These are phyloP conservation scores for Lordiphosa collinella DNA, from an alignment of 1,140 invertebrate species.

Conservation along the genomic window DNA sequence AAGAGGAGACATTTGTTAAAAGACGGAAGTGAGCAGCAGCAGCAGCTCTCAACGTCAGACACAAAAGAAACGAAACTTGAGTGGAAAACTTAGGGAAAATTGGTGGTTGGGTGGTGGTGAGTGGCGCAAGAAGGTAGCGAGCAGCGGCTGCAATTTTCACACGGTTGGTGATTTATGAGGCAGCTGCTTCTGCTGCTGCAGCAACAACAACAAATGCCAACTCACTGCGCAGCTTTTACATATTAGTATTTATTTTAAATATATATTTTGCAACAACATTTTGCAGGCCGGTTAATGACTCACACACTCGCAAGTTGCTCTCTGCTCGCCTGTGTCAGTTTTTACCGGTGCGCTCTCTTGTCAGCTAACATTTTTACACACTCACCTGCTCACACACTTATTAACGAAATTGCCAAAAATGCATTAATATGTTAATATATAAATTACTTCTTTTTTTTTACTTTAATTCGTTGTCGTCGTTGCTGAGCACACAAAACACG, in stretches of 20 bases:
- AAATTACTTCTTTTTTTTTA: neutral
- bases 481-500: conserved; percentile 33
- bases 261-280: conserved; percentile 10
- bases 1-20: conserved; percentile 46
- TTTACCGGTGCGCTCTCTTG: neutral
- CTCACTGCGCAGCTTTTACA: neutral
- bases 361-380: too few species aligned
- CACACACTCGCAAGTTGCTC: conserved; percentile 29
- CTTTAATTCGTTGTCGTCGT: conserved; percentile 11
- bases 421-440: too few species aligned
- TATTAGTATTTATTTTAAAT: neutral
- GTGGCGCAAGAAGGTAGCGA: neutral
- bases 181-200: conserved; percentile 3
- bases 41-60: conserved; percentile 19
- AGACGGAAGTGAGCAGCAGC: conserved; percentile 61
- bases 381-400: too few species aligned
- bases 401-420: too few species aligned
- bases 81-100: conserved; percentile 62
- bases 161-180: conserved; percentile 38
- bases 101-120: conserved; percentile 48
- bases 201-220: conserved; percentile 19
- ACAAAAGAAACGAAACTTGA: conserved; percentile 54
- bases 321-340: neutral
- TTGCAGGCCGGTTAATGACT: conserved; percentile 69
- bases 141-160: conserved; percentile 62